Evolutionary conservation across 1,140 invertebrate species (phyloP), one percentile per base, ranked within the genome.

Genomic region (Phymorhynchus buccinoides): DNA sequence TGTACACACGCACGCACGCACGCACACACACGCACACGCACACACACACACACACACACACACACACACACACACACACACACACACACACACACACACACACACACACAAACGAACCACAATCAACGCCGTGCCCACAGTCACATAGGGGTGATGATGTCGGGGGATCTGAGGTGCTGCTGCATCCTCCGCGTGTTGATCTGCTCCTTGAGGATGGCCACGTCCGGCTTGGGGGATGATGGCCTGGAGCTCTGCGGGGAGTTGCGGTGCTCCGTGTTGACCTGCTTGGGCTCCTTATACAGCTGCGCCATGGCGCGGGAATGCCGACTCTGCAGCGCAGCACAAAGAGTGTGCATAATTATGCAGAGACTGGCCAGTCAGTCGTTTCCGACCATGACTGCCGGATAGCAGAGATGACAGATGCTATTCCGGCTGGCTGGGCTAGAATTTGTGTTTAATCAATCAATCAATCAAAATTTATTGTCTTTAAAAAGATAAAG

Each of bases 201-300:
- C 48, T 87, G 86, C 42, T 87, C 86, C 44, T 87, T 87, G n/a
- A 87, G 42, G n/a, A 87, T 68, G 27, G 83, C 83, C 27, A 83
- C 77, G 71, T 87, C 84, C 22, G 52, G 86, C 41, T 87, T 87
- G 18, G 86, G 83, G 22, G 84, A 87, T 0, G 82, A 48, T 1
- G 86, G 81, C 42, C 83, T 73, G 1, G 86, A 85, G 56, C 22
- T 79, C 35, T n/a, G 35, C 7, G 86, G 84, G 32, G 86, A 87
- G 84, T 87, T 87, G 44, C 86, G 32, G 86, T 85, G 81, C 68
- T 87, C 80, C 0, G 86, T 87, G 75, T 87, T 87, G 52, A 68
- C 82, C 81, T 78, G 82, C 37, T 87, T 87, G n/a, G 83, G 83
- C 37, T 84, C 75, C 35, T 44, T 41, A 78, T 84, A 79, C 37